These are phyloP conservation scores for Scaptodrosophila latifasciaeformis DNA, from an alignment of 2,888 invertebrate genomes.

Conservation along the genomic window DNA sequence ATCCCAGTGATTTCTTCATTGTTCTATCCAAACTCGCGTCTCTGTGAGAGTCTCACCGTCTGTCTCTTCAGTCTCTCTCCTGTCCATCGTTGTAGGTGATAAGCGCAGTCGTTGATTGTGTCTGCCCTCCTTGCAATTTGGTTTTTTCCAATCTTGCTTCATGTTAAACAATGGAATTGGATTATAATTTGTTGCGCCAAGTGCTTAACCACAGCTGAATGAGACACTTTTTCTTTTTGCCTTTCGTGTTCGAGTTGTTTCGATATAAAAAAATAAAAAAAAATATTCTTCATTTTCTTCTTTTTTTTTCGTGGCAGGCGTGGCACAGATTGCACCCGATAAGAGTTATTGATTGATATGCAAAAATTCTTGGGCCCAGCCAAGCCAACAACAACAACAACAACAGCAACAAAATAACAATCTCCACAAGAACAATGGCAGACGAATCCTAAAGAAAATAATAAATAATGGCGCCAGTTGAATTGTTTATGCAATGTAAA, in stretches of 20 bases:
- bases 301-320: conserved; percentile 33
- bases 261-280: conserved; percentile 22
- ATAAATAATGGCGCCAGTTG: conserved; percentile 44
- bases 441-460: background rate
- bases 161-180: conserved; percentile 64
- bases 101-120: conserved; percentile 57
- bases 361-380: too few species aligned
- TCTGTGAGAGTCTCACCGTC: background rate
- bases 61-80: background rate
- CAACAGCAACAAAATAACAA: conserved; percentile 20
- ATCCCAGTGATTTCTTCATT: background rate
- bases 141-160: conserved; percentile 17
- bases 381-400: too few species aligned
- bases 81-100: conserved; percentile 49
- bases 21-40: too few species aligned
- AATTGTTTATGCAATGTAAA: conserved; percentile 60
- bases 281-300: conserved; percentile 17
- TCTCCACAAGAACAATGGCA: conserved; percentile 11
- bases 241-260: conserved; percentile 58
- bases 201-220: conserved; percentile 40
- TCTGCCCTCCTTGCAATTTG: conserved; percentile 15
- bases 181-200: conserved; percentile 53
- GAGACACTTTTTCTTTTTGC: conserved; percentile 26
- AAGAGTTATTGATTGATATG: conserved; percentile 62
- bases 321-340: conserved; percentile 45